Percentiles rank a stretch among this genome's conserved stretches.
Conservation (phyloP, 2,797 vertebrate genomes). For the Tenualosa thibaudeaui region DNA sequence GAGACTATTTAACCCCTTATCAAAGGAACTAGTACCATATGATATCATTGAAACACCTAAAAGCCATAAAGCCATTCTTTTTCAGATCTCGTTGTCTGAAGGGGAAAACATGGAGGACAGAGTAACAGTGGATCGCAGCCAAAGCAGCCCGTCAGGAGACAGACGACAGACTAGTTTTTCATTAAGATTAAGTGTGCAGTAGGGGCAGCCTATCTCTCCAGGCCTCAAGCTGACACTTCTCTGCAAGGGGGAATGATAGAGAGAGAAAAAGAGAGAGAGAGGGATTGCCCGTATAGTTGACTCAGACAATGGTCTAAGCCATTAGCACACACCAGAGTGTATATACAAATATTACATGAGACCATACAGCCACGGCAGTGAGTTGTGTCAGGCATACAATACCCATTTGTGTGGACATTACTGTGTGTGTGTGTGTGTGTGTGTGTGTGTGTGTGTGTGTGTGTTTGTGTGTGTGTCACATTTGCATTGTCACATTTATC, state of each 20-base stretch:
- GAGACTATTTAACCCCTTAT: neutral
- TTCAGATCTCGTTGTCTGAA: neutral
- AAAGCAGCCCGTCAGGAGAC: slow-evolving; percentile 64
- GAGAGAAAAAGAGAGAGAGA: slow-evolving; percentile 9
- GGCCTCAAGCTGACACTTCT: slow-evolving; percentile 71
- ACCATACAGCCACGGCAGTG: neutral
- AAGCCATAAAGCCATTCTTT: neutral
- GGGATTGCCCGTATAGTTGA: neutral
- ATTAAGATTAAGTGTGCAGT: slow-evolving; percentile 73
- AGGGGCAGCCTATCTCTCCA: slow-evolving; percentile 66
- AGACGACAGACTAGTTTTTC: slow-evolving; percentile 68
- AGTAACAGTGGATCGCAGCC: slow-evolving; percentile 67
- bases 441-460: neutral
- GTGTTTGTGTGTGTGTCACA: slow-evolving; percentile 12
- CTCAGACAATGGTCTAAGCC: neutral
- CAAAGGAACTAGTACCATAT: neutral
- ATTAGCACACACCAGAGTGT: neutral
- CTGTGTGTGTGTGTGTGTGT: neutral
- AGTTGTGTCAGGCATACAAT: neutral
- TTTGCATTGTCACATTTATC: slow-evolving; percentile 40
- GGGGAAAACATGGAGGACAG: slow-evolving; percentile 53
- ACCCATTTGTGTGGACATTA: neutral
- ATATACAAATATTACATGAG: neutral
- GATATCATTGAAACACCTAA: neutral
- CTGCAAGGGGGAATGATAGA: slow-evolving; percentile 32